These are phyloP conservation scores for Nasonovia ribisnigri DNA, from an alignment of 2,888 invertebrate genomes.

Conservation along the genomic window DNA sequence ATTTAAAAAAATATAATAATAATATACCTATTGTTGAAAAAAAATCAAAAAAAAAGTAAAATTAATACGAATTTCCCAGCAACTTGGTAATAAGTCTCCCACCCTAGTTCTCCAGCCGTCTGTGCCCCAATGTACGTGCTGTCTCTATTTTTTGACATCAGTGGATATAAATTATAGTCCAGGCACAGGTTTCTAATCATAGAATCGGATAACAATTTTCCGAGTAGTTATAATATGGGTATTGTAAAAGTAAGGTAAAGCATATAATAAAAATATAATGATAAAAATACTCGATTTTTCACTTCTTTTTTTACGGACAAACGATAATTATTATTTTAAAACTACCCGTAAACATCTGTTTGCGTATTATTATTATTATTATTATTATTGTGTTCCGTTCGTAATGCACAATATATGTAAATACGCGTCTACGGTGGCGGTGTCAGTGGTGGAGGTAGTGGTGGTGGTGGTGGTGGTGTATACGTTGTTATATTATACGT, in stretches of 20 bases:
- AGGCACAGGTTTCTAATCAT: not conserved
- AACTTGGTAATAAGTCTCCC: not conserved
- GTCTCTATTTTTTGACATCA: not conserved
- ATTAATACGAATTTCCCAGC: not conserved
- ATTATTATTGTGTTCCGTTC: constrained; percentile 19
- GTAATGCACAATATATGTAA: constrained; percentile 9
- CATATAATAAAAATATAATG: constrained; percentile 17
- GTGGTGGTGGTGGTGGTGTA: not conserved
- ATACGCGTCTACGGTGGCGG: constrained; percentile 17
- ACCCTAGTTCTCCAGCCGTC: not conserved
- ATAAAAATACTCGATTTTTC: constrained; percentile 23
- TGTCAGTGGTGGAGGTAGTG: not conserved
- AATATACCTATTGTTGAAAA: not conserved
- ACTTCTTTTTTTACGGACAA: constrained; percentile 19
- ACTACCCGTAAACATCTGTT: constrained; percentile 54
- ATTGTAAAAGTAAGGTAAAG: not conserved
- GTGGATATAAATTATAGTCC: not conserved
- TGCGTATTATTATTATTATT: constrained; percentile 45
- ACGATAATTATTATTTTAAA: constrained; percentile 47
- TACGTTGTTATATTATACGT: constrained; percentile 52
- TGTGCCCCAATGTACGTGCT: not conserved
- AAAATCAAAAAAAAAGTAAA: not conserved
- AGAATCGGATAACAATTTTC: not conserved
- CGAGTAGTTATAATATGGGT: not conserved
- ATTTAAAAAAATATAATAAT: not conserved